phyloP scores from a whole-genome alignment of 2,888 invertebrate genomes.

The Acanthopleura granulata region DNA sequence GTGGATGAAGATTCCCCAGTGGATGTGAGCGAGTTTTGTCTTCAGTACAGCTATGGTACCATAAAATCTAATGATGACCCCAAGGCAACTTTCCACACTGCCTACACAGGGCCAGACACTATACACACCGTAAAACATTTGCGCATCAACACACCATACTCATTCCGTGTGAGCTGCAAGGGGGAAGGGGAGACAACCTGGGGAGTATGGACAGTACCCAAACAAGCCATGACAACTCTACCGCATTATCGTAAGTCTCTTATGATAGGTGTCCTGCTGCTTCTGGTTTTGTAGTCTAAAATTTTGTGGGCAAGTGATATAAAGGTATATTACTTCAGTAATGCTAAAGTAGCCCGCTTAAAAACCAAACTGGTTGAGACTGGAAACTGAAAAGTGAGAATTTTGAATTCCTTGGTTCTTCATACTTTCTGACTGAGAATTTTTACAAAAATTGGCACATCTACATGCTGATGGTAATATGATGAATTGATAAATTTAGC shows the following conservation, averaged over 20 bases:
- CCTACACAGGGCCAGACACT: conserved; percentile 72
- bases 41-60: conserved; percentile 58
- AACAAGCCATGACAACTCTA: conserved; percentile 71
- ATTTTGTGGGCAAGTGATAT: too few species aligned
- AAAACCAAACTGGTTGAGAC: too few species aligned
- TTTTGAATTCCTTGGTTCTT: too few species aligned
- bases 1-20: conserved; percentile 33
- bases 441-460: too few species aligned
- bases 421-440: too few species aligned
- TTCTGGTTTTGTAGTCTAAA: too few species aligned
- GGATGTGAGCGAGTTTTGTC: conserved; percentile 56
- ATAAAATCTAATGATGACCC: conserved; percentile 39
- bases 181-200: conserved; percentile 68
- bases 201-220: conserved; percentile 74
- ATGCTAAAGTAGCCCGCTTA: too few species aligned
- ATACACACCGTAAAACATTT: conserved; percentile 73
- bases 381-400: too few species aligned
- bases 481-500: too few species aligned
- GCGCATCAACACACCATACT: conserved; percentile 70
- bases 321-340: too few species aligned
- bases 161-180: conserved; percentile 74
- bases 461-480: too few species aligned
- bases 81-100: conserved; percentile 67
- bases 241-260: conserved; percentile 70
- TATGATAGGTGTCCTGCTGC: too few species aligned